Evolutionary conservation across 2,797 vertebrate genomes (phyloP), one percentile per base, ranked within the genome.

Genomic region (Chaetodon trifasciatus): DNA sequence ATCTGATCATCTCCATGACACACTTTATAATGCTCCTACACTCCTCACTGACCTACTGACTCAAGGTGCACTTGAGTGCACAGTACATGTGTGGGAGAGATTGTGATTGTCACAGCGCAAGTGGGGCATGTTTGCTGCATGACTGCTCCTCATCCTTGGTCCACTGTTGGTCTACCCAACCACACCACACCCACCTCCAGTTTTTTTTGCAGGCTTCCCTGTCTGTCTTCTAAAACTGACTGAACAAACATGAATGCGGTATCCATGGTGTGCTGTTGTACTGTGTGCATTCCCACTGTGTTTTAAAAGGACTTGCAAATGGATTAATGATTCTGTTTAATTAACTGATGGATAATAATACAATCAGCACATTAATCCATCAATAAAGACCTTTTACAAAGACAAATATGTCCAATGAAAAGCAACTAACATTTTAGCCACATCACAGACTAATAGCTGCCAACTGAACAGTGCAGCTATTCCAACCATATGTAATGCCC

Each of bases 81-180:
- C 16, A 46, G 50, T 28, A n/a, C 69, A 10, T 76, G 67, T 86
- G 52, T 44, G 46, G 62, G 42, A 78, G 66, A 76, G 28, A 73
- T 76, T 75, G 55, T 52, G 35, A 79, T 55, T 86, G 56, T 68
- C 55, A 67, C 68, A 37, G 24, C 60, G 49, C 64, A 89, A 91
- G 73, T 88, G 90, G 91, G 88, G 50, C 83, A 89, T 61, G 85
- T 89, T 91, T 93, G 74, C 86, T 86, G 91, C 92, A 92, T 93
- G 93, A 91, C 80, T 92, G 88, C 83, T 70, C 86, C 35, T 79
- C 10, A 4, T 82, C 56, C 63, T 70, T 63, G 49, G 52, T 69
- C 65, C 57, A 42, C 63, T 84, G 66, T 69, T 68, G 78, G 81
- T 77, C 83, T 28, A 49, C 62, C 1, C n/a, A 3, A 32, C 44